A percentile compares a stretch with the other conserved stretches of the same genome.
These are phyloP conservation scores for Gavialis gangeticus DNA, from an alignment of 2,113 vertebrate genomes.

Conservation along the genomic window DNA sequence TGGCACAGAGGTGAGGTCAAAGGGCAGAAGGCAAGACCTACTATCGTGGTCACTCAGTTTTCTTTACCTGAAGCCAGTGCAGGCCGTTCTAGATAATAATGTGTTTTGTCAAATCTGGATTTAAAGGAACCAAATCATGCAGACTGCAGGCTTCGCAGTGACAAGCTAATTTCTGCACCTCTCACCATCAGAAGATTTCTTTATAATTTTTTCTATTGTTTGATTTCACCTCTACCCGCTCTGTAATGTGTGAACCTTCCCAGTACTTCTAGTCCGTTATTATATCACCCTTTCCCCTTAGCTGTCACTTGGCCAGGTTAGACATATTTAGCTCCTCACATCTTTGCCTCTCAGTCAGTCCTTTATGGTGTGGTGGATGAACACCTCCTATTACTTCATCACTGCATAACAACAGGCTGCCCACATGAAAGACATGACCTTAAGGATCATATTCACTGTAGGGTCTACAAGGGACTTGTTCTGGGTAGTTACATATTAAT, in stretches of 20 bases:
- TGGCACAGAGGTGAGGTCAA: not conserved
- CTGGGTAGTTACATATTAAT: not conserved
- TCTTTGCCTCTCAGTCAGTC: not conserved
- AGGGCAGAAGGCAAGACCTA: not conserved
- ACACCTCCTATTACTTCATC: not conserved
- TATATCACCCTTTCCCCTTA: constrained; percentile 1
- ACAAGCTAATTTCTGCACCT: not conserved
- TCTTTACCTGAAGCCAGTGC: not conserved
- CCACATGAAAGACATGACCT: accelerated
- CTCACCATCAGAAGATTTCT: not conserved
- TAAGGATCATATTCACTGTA: not conserved
- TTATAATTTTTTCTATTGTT: not conserved
- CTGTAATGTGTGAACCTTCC: not conserved
- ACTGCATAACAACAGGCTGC: not conserved
- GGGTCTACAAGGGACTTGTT: not conserved
- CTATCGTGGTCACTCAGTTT: not conserved
- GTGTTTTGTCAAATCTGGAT: not conserved
- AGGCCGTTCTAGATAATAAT: not conserved
- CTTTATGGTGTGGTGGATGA: accelerated
- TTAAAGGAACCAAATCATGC: not conserved
- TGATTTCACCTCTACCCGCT: not conserved
- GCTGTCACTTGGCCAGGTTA: not conserved
- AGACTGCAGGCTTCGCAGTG: not conserved
- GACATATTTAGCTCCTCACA: not conserved
- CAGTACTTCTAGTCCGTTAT: not conserved